Base-by-base conservation (phyloP, 2,888 invertebrate species). In the Platycheirus albimanus region DNA sequence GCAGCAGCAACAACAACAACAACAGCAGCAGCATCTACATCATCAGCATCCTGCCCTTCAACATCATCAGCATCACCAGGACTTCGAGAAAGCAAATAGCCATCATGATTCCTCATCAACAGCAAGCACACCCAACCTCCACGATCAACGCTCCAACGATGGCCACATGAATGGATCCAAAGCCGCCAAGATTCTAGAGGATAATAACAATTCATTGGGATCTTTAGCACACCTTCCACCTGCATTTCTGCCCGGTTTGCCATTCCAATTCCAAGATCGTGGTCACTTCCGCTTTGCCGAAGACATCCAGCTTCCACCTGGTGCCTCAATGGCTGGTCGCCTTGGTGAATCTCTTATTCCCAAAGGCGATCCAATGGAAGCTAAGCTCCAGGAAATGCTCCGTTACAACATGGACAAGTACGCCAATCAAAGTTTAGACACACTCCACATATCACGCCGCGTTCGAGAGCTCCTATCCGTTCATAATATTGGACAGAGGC, bases 401-500 rank as follows among this genome's bases (percentile, higher is more conserved):
- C 93, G 97, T 87, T 97, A 97, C 92, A 98, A 98, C 90, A 98
- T 98, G 95, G 98, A 98, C 92, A 97, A 97, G 90, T 97, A 97
- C 91, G 97, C 97, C 71, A 96, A 96, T 86, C 97, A 97, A 88
- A 96, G 96, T 87, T 93, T 99, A 85, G 99, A 99, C 91, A 99
- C 99, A n/a, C 92, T 98, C 74, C 96, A 97, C 91, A 97, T 99
- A 88, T 96, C 98, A 74, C 93, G 98, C 86, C 93, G 97, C 85
- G 98, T 99, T 8, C 93, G 99, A 11, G 99, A 99, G 88, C 92
- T 99, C 70, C 92, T 99, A 36, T 98, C 98, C 84, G 97, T 98
- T 86, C 98, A 99, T 92, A 99, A 99, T 91, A 99, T 99, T 87
- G 99, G 99, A 2, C 99, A 99, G 92, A 94, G 99, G 83, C 93